phyloP scores from a whole-genome alignment of 2,888 invertebrate genomes.

The Caenorhabditis virilis region DNA sequence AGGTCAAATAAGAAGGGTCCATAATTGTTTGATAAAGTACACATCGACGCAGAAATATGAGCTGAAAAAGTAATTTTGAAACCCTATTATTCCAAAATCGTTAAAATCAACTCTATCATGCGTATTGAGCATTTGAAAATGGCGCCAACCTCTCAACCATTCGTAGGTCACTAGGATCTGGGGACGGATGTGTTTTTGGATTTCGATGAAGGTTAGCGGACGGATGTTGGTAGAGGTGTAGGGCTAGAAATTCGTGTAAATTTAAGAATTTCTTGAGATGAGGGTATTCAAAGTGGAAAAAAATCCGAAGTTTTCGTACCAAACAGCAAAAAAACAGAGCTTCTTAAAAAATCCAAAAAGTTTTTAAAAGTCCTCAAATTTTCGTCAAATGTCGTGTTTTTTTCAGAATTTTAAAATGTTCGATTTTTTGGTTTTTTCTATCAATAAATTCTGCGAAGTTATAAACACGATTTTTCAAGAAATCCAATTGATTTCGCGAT shows the following conservation, averaged over 20 bases:
- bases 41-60: constrained; percentile 44
- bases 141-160: constrained; percentile 52
- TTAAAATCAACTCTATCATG: constrained; percentile 25
- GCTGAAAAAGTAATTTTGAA: constrained; percentile 11
- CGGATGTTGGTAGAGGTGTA: constrained; percentile 41
- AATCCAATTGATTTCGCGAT: too few species aligned
- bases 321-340: too few species aligned
- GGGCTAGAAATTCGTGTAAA: constrained; percentile 35
- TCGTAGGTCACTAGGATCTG: constrained; percentile 55
- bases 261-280: background rate
- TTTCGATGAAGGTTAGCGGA: constrained; percentile 47
- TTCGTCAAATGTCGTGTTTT: too few species aligned
- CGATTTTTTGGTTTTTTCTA: too few species aligned
- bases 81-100: background rate
- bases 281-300: too few species aligned
- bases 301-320: too few species aligned
- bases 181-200: constrained; percentile 46
- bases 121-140: constrained; percentile 40
- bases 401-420: too few species aligned
- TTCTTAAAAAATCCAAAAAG: too few species aligned
- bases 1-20: constrained; percentile 50
- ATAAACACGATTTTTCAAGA: too few species aligned
- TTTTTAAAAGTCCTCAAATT: too few species aligned
- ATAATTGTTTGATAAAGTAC: constrained; percentile 54
- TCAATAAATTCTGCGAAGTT: too few species aligned